Evolutionary conservation across 1,140 invertebrate species (phyloP), one percentile per base, ranked within the genome.

Genomic region (Ruditapes philippinarum): DNA sequence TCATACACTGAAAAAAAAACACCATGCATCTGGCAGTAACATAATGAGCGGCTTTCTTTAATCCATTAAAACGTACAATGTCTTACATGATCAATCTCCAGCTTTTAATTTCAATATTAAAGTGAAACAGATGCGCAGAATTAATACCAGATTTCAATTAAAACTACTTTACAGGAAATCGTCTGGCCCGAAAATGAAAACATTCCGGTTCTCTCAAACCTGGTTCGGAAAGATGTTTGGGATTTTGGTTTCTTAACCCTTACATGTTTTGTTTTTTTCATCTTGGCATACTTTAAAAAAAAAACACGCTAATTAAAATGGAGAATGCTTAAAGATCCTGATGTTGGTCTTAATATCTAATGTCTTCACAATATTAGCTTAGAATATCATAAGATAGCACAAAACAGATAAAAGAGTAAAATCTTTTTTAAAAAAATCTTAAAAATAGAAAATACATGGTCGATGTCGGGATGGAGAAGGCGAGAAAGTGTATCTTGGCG

Each of bases 111-210:
- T 49, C 73, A 3, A 14, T 31, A 76, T 76, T 49, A 49, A 76
- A 49, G 31, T n/a, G 45, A 3, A 78, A 31, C 74, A 78, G 45
- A 54, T 78, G 74, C 45, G 22, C n/a, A 4, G 25, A 54, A 78
- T 78, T 51, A 40, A 78, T 51, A 31, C 45, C 74, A 78, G 74
- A 78, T 78, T 78, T 78, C 45, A 78, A 78, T 78, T 78, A 78
- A 78, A 78, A 78, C 25, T 51, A 51, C 49, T 49, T 17, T 49
- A 49, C 73, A 76, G 40, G 73, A 49, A 76, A 51, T 40, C 40
- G 25, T 54, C 49, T 49, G 49, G 49, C 49, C 40, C 14, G 49
- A 42, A 76, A 76, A 76, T 54, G 49, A 49, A 76, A 51, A 76
- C 28, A 49, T 76, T 49, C 49, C 28, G 31, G 33, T 1, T 9